Evolutionary conservation across 2,888 invertebrate genomes (phyloP).

Genomic region (Oxycera nigricornis): DNA sequence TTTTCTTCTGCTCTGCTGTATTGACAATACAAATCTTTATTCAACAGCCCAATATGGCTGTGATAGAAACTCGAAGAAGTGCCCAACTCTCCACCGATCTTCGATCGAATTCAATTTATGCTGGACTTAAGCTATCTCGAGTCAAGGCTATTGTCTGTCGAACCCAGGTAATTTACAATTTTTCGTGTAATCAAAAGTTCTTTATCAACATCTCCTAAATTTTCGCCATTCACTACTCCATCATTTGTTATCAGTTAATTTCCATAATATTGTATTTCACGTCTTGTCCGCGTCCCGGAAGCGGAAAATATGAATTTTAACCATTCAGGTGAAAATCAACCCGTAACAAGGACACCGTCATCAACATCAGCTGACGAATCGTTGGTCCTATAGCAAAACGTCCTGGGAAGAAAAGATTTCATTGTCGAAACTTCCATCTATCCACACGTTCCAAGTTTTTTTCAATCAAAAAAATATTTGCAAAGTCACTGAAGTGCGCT

Average conservation of each 20-base stretch:
- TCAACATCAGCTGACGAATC: slow-evolving; percentile 18
- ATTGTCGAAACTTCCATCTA: slow-evolving; percentile 35
- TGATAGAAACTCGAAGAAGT: too few relatives aligned
- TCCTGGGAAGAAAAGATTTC: slow-evolving; percentile 14
- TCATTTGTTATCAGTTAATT: slow-evolving; percentile 40
- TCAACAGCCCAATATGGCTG: too few relatives aligned
- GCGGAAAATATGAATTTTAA: slow-evolving; percentile 37
- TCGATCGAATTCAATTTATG: too few relatives aligned
- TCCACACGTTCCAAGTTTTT: slow-evolving; percentile 18
- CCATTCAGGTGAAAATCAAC: slow-evolving; percentile 39
- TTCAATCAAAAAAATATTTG: slow-evolving; percentile 42
- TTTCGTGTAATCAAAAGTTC: slow-evolving; percentile 11
- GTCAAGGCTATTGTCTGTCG: neutral
- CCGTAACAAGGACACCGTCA: neutral
- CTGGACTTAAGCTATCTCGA: too few relatives aligned
- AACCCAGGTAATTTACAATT: neutral
- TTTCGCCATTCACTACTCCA: slow-evolving; percentile 31
- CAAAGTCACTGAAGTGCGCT: slow-evolving; percentile 40
- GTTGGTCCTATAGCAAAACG: neutral
- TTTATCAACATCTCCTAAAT: slow-evolving; percentile 22
- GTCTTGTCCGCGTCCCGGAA: slow-evolving; percentile 33
- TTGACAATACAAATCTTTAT: too few relatives aligned
- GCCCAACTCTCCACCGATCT: too few relatives aligned
- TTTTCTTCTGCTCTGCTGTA: too few relatives aligned
- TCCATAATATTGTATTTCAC: slow-evolving; percentile 38